These are phyloP conservation scores for Coremacera marginata DNA, from an alignment of 2,888 invertebrate genomes.

Conservation along the genomic window DNA sequence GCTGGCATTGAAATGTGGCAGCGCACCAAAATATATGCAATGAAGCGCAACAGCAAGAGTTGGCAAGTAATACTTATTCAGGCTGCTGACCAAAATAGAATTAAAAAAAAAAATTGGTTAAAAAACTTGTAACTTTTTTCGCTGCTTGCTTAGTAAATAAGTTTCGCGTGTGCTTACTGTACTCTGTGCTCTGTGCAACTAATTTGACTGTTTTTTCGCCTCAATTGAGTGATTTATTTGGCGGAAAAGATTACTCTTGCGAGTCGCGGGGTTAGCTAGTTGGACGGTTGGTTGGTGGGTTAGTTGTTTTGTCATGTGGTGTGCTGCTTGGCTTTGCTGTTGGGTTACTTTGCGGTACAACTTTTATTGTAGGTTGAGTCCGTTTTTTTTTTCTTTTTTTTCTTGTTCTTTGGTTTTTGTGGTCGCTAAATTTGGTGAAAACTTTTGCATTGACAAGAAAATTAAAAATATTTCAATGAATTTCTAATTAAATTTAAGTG, in stretches of 20 bases:
- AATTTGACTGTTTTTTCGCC: constrained; percentile 58
- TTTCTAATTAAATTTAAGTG: constrained; percentile 64
- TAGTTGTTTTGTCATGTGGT: background rate
- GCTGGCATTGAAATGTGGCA: constrained; percentile 29
- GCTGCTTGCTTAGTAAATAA: background rate
- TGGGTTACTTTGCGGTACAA: constrained; percentile 29
- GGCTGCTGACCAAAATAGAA: constrained; percentile 2
- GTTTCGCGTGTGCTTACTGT: constrained; percentile 11
- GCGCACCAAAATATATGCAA: constrained; percentile 27
- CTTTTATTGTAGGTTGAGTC: background rate
- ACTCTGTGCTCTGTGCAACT: constrained; percentile 49
- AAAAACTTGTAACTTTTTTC: constrained; percentile 8
- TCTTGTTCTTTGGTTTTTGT: no score
- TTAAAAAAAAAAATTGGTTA: background rate
- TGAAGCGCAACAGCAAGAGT: constrained; percentile 28
- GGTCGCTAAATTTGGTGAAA: background rate
- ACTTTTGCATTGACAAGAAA: constrained; percentile 59
- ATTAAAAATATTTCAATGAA: constrained; percentile 65
- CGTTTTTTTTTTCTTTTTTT: constrained; percentile 19
- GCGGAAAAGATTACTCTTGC: constrained; percentile 64
- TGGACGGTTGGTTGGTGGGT: background rate
- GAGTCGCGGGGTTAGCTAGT: background rate
- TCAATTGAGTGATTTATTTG: constrained; percentile 67
- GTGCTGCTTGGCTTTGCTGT: constrained; percentile 8
- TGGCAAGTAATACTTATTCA: constrained; percentile 55